phyloP scores from a whole-genome alignment of 2,113 vertebrate genomes.

The Albula glossodonta region DNA sequence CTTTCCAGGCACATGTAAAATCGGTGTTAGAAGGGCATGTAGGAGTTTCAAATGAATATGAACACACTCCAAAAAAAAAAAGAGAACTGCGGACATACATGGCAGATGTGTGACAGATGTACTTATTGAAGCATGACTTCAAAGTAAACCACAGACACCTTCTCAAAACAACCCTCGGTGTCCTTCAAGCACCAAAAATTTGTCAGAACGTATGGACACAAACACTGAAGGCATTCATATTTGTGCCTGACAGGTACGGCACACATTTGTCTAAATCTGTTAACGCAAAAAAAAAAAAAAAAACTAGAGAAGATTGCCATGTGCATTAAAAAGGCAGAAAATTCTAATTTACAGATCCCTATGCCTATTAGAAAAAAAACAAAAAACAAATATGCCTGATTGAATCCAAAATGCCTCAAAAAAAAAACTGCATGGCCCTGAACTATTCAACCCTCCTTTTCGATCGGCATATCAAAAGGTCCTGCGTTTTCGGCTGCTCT shows the following conservation, averaged over 20 bases:
- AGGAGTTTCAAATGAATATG: not conserved
- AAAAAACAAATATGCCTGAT: not conserved
- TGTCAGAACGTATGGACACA: not conserved
- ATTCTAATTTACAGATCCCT: no score
- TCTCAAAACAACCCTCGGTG: not conserved
- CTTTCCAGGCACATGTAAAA: no score
- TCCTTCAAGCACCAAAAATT: not conserved
- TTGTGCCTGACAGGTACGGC: no score
- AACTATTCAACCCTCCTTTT: constrained; percentile 58
- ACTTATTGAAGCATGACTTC: not conserved
- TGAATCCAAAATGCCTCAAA: constrained; percentile 38
- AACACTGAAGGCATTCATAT: not conserved
- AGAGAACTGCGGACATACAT: no score
- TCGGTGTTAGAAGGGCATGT: not conserved
- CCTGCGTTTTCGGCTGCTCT: constrained; percentile 38
- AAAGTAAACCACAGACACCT: not conserved
- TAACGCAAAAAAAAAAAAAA: no score
- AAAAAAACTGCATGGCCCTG: constrained; percentile 29
- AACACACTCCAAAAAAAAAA: not conserved
- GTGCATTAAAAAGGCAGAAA: no score
- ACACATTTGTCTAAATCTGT: no score
- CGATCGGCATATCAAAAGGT: constrained; percentile 53
- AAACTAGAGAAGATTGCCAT: no score
- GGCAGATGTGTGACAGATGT: not conserved
- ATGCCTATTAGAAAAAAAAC: not conserved